phyloP scores from a whole-genome alignment of 2,888 invertebrate species.

The Perdita meconis region DNA sequence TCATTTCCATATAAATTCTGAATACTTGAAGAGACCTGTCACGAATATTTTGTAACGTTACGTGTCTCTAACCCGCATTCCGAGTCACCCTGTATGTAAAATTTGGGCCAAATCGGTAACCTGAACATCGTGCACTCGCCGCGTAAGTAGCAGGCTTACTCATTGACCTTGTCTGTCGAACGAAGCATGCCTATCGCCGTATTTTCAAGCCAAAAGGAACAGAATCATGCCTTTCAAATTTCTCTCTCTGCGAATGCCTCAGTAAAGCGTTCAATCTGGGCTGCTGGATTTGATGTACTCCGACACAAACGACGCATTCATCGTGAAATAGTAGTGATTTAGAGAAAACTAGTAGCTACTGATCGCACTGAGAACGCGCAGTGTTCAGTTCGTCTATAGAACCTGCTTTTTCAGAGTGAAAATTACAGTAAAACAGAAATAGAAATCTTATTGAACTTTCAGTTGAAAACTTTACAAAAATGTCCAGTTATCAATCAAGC shows the following conservation, averaged over 20 bases:
- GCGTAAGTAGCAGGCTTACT: constrained; percentile 44
- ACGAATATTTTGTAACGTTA: too few species aligned
- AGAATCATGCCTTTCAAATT: constrained; percentile 25
- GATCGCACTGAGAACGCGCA: too few species aligned
- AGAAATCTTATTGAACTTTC: too few species aligned
- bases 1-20: too few species aligned
- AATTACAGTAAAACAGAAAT: too few species aligned
- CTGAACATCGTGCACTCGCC: neutral
- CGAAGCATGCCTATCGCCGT: constrained; percentile 19
- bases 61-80: neutral
- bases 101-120: constrained; percentile 40
- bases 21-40: too few species aligned
- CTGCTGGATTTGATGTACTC: neutral
- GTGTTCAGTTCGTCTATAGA: too few species aligned
- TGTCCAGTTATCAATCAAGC: too few species aligned
- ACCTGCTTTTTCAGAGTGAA: too few species aligned
- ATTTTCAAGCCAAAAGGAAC: constrained; percentile 20
- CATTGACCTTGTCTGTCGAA: constrained; percentile 40
- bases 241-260: constrained; percentile 4
- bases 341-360: too few species aligned
- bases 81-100: neutral
- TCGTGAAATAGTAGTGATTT: neutral
- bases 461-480: too few species aligned
- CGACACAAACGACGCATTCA: neutral
- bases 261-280: neutral